Evolutionary conservation across 2,113 vertebrate genomes (phyloP).

Genomic region (Lepidothrix coronata): DNA sequence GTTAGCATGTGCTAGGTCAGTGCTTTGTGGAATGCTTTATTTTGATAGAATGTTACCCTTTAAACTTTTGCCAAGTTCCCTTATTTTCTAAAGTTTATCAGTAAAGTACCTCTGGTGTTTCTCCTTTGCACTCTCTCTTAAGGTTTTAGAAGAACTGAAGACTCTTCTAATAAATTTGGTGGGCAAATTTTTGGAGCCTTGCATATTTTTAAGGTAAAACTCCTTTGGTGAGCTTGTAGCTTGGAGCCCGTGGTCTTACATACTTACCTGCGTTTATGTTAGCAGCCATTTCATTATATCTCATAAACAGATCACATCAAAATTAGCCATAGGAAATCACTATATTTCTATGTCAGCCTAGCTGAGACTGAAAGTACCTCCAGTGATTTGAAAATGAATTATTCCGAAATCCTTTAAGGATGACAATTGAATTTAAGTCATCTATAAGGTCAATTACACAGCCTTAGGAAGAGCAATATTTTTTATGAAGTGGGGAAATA

Average conservation of each 20-base stretch:
- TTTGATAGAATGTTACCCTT: too few species aligned
- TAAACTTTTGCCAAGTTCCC: too few species aligned
- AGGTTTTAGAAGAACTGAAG: too few species aligned
- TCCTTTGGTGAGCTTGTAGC: neutral
- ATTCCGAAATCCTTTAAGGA: neutral
- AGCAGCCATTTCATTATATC: constrained; percentile 32
- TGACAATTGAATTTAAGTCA: neutral
- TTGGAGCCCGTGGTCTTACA: neutral
- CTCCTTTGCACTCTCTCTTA: too few species aligned
- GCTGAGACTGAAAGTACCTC: neutral
- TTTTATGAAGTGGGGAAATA: neutral
- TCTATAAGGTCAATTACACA: neutral
- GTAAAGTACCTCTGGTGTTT: too few species aligned
- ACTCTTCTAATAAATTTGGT: too few species aligned
- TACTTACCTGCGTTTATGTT: neutral
- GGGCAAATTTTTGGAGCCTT: too few species aligned
- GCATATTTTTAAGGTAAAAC: too few species aligned
- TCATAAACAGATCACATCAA: constrained; percentile 1
- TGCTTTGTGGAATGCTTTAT: too few species aligned
- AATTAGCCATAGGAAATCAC: neutral
- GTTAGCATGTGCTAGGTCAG: too few species aligned
- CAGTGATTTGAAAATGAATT: neutral
- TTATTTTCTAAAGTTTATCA: too few species aligned
- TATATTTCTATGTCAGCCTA: neutral
- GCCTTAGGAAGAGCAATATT: neutral